Evolutionary conservation across 2,888 invertebrate genomes (phyloP).

Genomic region (Drosophila seclusa): DNA sequence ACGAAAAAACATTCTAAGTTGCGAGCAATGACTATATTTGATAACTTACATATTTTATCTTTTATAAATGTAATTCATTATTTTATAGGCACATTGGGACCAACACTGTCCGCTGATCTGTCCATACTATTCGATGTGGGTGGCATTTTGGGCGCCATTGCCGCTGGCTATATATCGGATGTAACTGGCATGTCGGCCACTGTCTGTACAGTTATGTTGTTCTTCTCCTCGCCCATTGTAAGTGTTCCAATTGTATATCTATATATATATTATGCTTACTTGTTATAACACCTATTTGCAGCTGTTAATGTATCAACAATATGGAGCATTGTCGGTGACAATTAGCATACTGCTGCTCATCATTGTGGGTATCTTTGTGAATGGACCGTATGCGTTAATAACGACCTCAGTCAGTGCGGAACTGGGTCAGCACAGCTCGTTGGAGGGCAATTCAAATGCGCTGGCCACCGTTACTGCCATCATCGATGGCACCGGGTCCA

Average conservation of each 20-base stretch:
- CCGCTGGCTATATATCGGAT: conserved; percentile 95
- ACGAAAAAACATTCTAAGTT: neutral
- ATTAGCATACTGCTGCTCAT: conserved; percentile 89
- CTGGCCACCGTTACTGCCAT: conserved; percentile 98
- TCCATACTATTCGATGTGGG: conserved; percentile 95
- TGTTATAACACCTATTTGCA: conserved; percentile 83
- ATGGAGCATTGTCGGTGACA: conserved; percentile 88
- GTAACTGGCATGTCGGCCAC: conserved; percentile 92
- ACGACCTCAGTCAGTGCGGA: conserved; percentile 98
- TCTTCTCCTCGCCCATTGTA: conserved; percentile 93
- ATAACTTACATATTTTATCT: neutral
- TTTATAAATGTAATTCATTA: neutral
- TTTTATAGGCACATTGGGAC: conserved; percentile 88
- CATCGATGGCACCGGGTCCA: conserved; percentile 96
- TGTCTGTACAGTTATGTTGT: conserved; percentile 93
- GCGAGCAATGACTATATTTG: neutral
- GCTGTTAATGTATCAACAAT: conserved; percentile 92
- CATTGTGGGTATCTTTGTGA: conserved; percentile 93
- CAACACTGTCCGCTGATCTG: conserved; percentile 90
- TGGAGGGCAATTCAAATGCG: conserved; percentile 94
- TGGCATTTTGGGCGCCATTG: conserved; percentile 94
- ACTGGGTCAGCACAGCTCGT: conserved; percentile 93
- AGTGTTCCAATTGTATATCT: conserved; percentile 7
- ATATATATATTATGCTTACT: neutral
- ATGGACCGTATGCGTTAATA: conserved; percentile 98